Base-by-base conservation (phyloP, 2,888 invertebrate genomes). In the Agriopis leucophaearia region DNA sequence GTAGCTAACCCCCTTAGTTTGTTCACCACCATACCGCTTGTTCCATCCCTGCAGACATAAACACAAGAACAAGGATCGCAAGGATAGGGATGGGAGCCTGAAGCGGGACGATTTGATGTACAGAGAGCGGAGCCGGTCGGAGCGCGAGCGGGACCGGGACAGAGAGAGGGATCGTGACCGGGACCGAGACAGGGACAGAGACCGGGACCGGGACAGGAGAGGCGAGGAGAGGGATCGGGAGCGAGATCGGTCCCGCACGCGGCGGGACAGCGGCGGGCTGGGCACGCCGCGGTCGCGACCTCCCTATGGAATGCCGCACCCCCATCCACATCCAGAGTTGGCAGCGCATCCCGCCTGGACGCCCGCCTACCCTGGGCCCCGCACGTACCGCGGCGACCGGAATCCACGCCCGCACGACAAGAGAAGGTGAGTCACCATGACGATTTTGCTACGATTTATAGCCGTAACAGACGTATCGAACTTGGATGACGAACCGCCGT, bases 401-500 rank as follows among this genome's bases (percentile, higher is more conserved):
- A 89, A 89, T 73, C 90, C 94, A 71, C 87, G 95, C 15, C 90
- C 94, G 65, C 95, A 95, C 72, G 96, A 96, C 70, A 96, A 96
- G 82, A 94, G 96, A 86, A 95, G 95, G 96, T 96, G 79, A 79
- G 65, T 36, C 56, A 10, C 48, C 36, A n/a, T 6, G 2, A 7
- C 38, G 9, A 36, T 36, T 38, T 4, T 9, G 27, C 5, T 27
- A 27, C 27, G 27, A 27, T 27, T 27, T n/a, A n/a, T n/a, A n/a
- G n/a, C n/a, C n/a, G n/a, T n/a, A n/a, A n/a, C n/a, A n/a, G n/a
- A n/a, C n/a, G n/a, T n/a, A n/a, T n/a, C n/a, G n/a, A n/a, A n/a
- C n/a, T n/a, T n/a, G n/a, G n/a, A n/a, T n/a, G n/a, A n/a, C n/a
- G n/a, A n/a, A n/a, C n/a, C n/a, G n/a, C n/a, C n/a, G n/a, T n/a